These are phyloP conservation scores for Hippoglossus stenolepis DNA, from an alignment of 2,113 vertebrate genomes.

Conservation along the genomic window DNA sequence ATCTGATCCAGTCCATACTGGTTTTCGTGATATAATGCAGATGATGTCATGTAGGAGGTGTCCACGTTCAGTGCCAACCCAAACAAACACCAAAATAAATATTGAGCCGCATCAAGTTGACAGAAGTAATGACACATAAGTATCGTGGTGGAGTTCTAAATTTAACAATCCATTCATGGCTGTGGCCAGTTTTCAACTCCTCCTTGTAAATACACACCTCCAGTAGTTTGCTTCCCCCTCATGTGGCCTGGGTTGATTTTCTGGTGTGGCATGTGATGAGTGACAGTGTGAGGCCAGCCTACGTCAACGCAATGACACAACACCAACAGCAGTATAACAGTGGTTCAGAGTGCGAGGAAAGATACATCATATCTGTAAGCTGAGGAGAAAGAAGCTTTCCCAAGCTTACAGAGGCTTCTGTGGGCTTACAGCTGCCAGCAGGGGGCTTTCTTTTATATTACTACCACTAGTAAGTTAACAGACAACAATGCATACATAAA, in stretches of 20 bases:
- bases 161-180: background rate
- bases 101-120: background rate
- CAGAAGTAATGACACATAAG: background rate
- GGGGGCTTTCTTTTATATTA: slow-evolving; percentile 13
- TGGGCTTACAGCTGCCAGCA: slow-evolving; percentile 28
- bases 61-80: background rate
- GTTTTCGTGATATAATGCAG: background rate
- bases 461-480: slow-evolving; percentile 29
- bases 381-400: slow-evolving; percentile 41
- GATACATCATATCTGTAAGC: slow-evolving; percentile 45
- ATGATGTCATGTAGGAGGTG: background rate
- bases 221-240: background rate
- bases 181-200: background rate
- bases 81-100: background rate
- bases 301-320: slow-evolving; percentile 29
- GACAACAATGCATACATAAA: slow-evolving; percentile 2
- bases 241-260: slow-evolving; percentile 7
- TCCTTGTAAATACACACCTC: background rate
- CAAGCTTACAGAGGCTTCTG: slow-evolving; percentile 39
- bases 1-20: slow-evolving; percentile 20
- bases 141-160: background rate
- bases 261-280: slow-evolving; percentile 32
- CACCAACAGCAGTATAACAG: slow-evolving; percentile 28
- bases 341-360: slow-evolving; percentile 20
- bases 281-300: slow-evolving; percentile 4